Base-by-base conservation (phyloP, 2,888 invertebrate genomes). In the Protophormia terraenovae region DNA sequence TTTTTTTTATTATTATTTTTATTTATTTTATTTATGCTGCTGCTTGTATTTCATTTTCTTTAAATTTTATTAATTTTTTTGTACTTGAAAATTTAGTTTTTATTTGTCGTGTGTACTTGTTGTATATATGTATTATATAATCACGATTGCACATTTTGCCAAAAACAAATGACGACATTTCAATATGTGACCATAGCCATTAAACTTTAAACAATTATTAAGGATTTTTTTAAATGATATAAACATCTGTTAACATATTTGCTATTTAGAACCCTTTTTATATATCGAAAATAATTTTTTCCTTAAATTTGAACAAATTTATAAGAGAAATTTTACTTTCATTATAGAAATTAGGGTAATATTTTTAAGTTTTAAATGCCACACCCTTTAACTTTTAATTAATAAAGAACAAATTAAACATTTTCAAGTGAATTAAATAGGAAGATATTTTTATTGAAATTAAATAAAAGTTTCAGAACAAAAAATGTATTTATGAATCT, bases 141-240 rank as follows among this genome's bases (percentile, higher is more conserved):
- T 83, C 82, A 77, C 71, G 76, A 77, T 55, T 83, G 76, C 76
- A 83, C 64, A 71, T 72, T 77, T 83, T 77, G 82, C 76, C 76
- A 83, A 83, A 82, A 81, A 58, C 38, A 64, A 83, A 77, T 77
- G 76, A 83, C 82, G 64, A 38, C 82, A 83, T 83, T 77, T 77
- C 16, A 53, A 24, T 45, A 35, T 76, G 69, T 69, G 62, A 53
- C 35, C 72, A 47, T 50, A 60, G 22, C 35, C 50, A 58, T 22
- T 60, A 24, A 55, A 45, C n/a, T 45, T 16, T 4, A 16, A 45
- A 4, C 2, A 41, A 41, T 41, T 41, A 14, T 41, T 5, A 45
- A 16, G n/a, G 16, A 45, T 45, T 45, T 16, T n/a, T 45, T 45
- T 2, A 3, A 38, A 38, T 38, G 2, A 12, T 14, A 38, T 3